Evolutionary conservation across 2,888 invertebrate genomes (phyloP), one percentile per base, ranked within the genome.

Genomic region (Eristalis pertinax): DNA sequence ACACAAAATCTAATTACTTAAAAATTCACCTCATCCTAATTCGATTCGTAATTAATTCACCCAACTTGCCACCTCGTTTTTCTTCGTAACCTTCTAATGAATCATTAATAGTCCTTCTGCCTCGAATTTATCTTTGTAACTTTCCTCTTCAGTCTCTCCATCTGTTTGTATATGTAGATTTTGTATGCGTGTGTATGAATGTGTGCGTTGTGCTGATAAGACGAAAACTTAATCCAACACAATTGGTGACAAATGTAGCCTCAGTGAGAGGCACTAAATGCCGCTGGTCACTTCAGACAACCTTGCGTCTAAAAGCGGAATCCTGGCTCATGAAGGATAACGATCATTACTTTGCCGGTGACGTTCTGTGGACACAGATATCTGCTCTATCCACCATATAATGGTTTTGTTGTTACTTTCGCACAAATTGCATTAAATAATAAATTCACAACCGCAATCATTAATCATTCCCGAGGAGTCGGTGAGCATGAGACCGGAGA

Each of bases 371-470:
- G 50, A 19, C 7, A 50, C 50, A 50, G 50, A 50, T 50, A 50
- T 50, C 32, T 65, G 58, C 64, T 78, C 56, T 64, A 63, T 63
- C 22, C 43, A 62, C 74, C 29, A 13, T 62, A 73, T n/a, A 73
- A 50, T 32, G 26, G 29, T 58, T 63, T 68, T 68, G 68, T 26
- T 76, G 43, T 50, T 67, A 60, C 82, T 73, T 70, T 70, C 13
- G 10, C 62, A 74, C 84, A 79, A 78, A 70, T 82, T 79, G 78
- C 83, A 67, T 83, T 86, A 86, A 86, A 86, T 86, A 86, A 83
- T 86, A 83, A 86, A 86, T 86, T 79, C 86, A 70, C 83, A 74
- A 70, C 78, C 70, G 74, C 83, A 86, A 67, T 79, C 82, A 86
- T 86, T 83, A 86, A 86, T 86, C 86, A 86, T 83, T 86, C 72